Evolutionary conservation across 2,888 invertebrate genomes (phyloP).

Genomic region (Gastracanthus pulcherrimus): DNA sequence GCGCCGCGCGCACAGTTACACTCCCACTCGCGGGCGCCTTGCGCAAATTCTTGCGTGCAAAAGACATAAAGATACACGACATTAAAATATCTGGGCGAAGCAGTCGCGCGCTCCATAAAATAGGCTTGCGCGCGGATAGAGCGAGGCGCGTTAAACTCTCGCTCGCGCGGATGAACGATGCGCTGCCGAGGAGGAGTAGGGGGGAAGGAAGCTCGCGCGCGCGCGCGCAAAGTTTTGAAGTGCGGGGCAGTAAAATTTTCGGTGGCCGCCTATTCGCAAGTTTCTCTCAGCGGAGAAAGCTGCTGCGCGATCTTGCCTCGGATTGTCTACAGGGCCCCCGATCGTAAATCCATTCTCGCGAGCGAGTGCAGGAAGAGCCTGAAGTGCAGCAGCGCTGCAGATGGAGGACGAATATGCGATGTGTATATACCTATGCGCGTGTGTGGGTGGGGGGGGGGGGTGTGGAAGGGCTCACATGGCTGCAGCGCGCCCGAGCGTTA

Average conservation of each 20-base stretch:
- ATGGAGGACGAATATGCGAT: no score
- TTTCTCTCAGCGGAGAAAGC: no score
- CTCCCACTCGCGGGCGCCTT: background rate
- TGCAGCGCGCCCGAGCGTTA: no score
- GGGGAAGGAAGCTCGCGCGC: background rate
- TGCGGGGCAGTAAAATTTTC: conserved; percentile 46
- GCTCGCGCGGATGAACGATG: background rate
- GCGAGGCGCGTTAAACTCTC: background rate
- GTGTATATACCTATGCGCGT: no score
- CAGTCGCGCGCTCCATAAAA: conserved; percentile 14
- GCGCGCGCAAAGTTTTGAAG: conserved; percentile 41
- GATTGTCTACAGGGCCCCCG: conserved; percentile 7
- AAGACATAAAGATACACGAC: conserved; percentile 42
- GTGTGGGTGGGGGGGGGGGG: no score
- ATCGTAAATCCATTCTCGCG: conserved; percentile 48
- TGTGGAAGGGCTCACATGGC: no score
- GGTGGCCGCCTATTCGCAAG: background rate
- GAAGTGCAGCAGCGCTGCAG: no score
- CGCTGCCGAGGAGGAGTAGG: background rate
- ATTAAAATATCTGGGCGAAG: conserved; percentile 40
- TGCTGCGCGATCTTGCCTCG: background rate
- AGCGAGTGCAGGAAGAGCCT: no score
- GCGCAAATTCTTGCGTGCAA: conserved; percentile 17
- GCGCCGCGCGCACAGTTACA: background rate
- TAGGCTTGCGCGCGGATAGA: conserved; percentile 10